Evolutionary conservation across 2,113 vertebrate species (phyloP), one percentile per base, ranked within the genome.

Genomic region (Brachyistius frenatus): DNA sequence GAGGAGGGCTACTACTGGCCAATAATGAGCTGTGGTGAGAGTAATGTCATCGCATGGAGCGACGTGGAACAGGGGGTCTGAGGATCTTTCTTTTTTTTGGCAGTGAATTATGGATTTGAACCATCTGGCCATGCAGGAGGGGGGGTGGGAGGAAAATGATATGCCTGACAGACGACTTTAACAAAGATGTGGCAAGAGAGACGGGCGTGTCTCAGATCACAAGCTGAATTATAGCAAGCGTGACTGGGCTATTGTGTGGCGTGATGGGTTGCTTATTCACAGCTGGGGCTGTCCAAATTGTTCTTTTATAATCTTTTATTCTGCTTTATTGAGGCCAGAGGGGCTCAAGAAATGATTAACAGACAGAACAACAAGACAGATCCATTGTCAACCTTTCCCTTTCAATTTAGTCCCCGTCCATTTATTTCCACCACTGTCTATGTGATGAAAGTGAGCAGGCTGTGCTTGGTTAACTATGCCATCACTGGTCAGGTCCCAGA

Each of bases 51-150:
- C 63, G 84, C 71, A 56, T 84, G 73, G 64, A 87, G 52, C 68
- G 70, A 89, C 89, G 86, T 83, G 76, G 75, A 78, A 31, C 23
- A 23, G 62, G 78, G 72, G 74, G 80, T 44, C 61, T 41, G 81
- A 73, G 82, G 82, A 89, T 31, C 7, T 47, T 54, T 69, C 52
- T 73, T 60, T 54, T 64, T 78, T 81, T 86, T 94, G 94, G 93
- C 76, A 93, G 94, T 96, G 94, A 96, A 97, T 98, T 99, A 99
- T 98, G 96, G 97, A 99, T 99, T 98, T 87, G 94, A 95, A 95
- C 97, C 98, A 99, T 99, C 97, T 99, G 98, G 96, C 94, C 81
- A 70, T 80, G 91, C 88, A 60, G 80, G 80, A 86, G 65, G 81
- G 82, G 76, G 10, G 64, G 70, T 75, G 80, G 70, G 57, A 80